Conservation (phyloP, 1,140 invertebrate species). For the Pristionchus pacificus region DNA sequence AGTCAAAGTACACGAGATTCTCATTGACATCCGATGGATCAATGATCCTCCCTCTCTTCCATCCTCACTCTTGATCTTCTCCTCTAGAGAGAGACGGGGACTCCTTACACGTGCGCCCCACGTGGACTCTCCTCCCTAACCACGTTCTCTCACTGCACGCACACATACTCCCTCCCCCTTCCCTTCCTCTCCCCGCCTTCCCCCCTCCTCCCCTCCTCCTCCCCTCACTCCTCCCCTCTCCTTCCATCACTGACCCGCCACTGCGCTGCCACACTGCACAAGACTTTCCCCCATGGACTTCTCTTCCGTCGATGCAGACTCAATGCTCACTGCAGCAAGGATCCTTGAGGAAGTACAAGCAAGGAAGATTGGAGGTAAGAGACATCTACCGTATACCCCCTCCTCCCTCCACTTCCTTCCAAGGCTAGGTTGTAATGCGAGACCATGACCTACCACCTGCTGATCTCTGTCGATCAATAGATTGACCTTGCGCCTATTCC, state of each 20-base stretch:
- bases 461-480: background rate
- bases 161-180: background rate
- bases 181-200: background rate
- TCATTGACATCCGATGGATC: too few species aligned
- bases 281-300: background rate
- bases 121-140: background rate
- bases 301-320: background rate
- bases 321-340: background rate
- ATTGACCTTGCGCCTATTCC: background rate
- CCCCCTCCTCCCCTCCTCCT: background rate
- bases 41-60: background rate
- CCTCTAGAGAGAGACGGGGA: too few species aligned
- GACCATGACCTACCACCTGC: too few species aligned
- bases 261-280: background rate
- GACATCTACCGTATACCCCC: background rate
- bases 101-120: background rate
- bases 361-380: background rate
- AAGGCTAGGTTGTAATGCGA: too few species aligned
- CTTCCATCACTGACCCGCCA: background rate
- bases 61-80: background rate
- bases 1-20: too few species aligned
- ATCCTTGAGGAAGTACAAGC: background rate
- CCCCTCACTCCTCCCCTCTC: background rate
- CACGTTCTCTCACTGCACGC: background rate
- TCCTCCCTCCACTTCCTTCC: background rate